Base-by-base conservation (phyloP, 2,888 invertebrate species). In the Patella pellucida region DNA sequence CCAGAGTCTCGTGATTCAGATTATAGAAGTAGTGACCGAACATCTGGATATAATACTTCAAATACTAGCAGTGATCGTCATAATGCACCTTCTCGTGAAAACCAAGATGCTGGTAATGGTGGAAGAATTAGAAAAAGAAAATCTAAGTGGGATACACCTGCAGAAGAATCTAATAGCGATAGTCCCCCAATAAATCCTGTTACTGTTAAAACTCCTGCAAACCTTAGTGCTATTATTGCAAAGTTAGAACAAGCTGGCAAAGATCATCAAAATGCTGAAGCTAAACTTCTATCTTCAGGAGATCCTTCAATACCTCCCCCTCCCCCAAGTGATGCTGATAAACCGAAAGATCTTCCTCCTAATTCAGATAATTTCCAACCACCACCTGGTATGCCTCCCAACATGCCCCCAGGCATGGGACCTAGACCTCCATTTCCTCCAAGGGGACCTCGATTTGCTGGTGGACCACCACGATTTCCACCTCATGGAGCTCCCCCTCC, bases 131-230 rank as follows among this genome's bases (percentile, higher is more conserved):
- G 85, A 69, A 78, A 83, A 50, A 78, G 85, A 52, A 84, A 85
- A 19, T 84, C 83, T 71, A 85, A 85, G 72, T 85, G 85, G 82
- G 84, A 85, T 56, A 84, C 76, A 27, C 84, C 84, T 27, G 74
- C 68, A 68, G 68, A 31, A 68, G 74, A 74, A 62, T 31, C 54
- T 67, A 52, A 50, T 23, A 50, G 41, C 19, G 62, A 68, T 62
- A 74, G 67, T 51, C 16, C 69, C 16, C 70, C 31, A 19, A 23
- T 50, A 9, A 69, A 69, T 1, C 54, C 74, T 68, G 23, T 72
- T 62, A 54, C 12, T 41, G 72, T 62, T 23, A 62, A 72, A 56
- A 50, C 52, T 12, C 23, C 73, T 27, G 68, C 68, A n/a, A 52
- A 52, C 27, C 73, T 68, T 27, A 51, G 51, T 27, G 71, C 50